These are phyloP conservation scores for Bellardia pandia DNA, from an alignment of 2,888 invertebrate genomes.

Conservation along the genomic window DNA sequence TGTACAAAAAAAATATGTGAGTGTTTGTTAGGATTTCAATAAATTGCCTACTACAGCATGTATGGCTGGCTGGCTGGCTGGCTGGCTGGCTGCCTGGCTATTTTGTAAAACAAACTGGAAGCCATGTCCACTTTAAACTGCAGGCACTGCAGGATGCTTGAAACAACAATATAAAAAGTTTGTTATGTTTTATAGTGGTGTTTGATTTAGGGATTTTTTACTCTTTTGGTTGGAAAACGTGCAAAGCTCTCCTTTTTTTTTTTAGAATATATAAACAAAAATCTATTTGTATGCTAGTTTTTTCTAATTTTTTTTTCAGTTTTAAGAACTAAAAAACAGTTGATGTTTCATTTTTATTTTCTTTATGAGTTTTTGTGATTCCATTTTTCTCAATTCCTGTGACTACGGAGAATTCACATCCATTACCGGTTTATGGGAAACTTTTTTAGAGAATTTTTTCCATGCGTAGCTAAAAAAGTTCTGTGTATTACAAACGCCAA, in stretches of 20 bases:
- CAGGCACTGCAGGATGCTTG: not conserved
- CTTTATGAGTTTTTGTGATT: not conserved
- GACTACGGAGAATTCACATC: slow-evolving; percentile 54
- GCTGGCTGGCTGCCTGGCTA: not conserved
- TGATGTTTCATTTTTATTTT: not conserved
- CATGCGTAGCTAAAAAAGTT: not conserved
- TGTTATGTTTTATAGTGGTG: slow-evolving; percentile 46
- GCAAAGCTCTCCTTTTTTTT: slow-evolving; percentile 1
- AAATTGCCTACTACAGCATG: slow-evolving; percentile 50
- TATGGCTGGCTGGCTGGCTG: slow-evolving; percentile 9
- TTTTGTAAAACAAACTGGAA: slow-evolving; percentile 48
- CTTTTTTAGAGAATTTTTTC: slow-evolving; percentile 23
- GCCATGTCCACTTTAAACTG: slow-evolving; percentile 23
- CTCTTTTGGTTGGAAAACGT: not conserved
- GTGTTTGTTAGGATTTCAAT: slow-evolving; percentile 43
- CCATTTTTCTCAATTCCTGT: slow-evolving; percentile 9
- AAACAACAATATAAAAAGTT: not conserved
- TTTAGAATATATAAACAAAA: slow-evolving; percentile 22
- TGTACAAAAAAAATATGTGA: not conserved
- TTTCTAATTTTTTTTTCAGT: not conserved
- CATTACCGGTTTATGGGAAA: slow-evolving; percentile 58
- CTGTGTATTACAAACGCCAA: not conserved
- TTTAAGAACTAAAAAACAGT: no score
- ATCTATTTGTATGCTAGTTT: slow-evolving; percentile 19
- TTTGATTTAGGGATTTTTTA: slow-evolving; percentile 53